Evolutionary conservation across 37 sponge, comb jelly and placozoan species (phyloP), one percentile per base, ranked within the genome.

Genomic region (Oopsacas minuta): DNA sequence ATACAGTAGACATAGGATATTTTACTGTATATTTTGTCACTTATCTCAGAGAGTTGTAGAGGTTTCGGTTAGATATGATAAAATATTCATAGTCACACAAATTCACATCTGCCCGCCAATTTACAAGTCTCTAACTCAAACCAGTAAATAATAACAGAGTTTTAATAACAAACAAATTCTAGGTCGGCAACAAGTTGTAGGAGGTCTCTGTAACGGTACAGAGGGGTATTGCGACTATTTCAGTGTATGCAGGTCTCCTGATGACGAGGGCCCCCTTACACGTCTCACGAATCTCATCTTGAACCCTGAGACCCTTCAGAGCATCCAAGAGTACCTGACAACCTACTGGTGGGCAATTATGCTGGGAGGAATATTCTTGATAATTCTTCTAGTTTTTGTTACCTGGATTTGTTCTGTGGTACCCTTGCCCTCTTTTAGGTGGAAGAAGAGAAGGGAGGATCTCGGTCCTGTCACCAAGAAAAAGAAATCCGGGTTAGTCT

Each of bases 391-490:
- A 34, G 75, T 61, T 25, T 25, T 61, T 3, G 30, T 61, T 7
- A 61, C 75, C 30, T 61, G 75, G 75, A 3, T 61, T 12, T 61
- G 75, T 61, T 61, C 75, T 10, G 75, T 61, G 75, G 75, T 61
- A 7, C 75, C 75, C 22, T 3, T 61, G 20, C 75, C 75, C 28
- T 61, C 75, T n/a, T 3, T 61, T 3, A 12, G 75, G 75, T 5
- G 30, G 1, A 61, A 61, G 22, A 61, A 61, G 75, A 20, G 30
- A 34, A 5, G 28, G 17, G 75, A 61, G 28, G 1, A 61, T 20
- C 75, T 61, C 32, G 7, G 32, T 25, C 32, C 17, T 61, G 75
- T n/a, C 32, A 12, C 51, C 17, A 61, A 61, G 75, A 61, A 61
- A n/a, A 61, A 61, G 75, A 61, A 61, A 61, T n/a, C 49, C 12